Conservation (phyloP, 2,888 invertebrate species). For the Nomada fucata region DNA sequence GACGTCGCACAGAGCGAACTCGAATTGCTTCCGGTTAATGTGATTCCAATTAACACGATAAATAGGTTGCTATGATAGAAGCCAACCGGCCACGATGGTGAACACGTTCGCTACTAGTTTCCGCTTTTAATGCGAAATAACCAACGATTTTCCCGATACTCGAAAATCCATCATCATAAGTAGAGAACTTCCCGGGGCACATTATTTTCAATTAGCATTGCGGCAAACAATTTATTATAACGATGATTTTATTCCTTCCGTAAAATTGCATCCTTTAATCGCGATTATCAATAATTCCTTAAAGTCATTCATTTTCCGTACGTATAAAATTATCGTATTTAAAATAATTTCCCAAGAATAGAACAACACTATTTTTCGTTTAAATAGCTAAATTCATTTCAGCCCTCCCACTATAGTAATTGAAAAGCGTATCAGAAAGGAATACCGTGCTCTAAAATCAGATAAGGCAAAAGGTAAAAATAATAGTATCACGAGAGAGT, state of each 20-base stretch:
- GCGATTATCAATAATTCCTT: not conserved
- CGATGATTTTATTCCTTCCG: conserved; percentile 15
- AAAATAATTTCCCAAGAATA: not conserved
- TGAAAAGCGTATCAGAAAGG: not conserved
- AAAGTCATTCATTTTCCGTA: too few relatives aligned
- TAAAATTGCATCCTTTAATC: conserved; percentile 10
- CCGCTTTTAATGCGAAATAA: not conserved
- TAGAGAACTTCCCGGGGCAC: conserved; percentile 21
- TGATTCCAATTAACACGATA: conserved; percentile 69
- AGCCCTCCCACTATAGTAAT: not conserved
- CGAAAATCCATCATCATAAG: conserved; percentile 8
- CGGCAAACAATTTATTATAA: conserved; percentile 13
- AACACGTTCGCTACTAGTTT: conserved; percentile 26
- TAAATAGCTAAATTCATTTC: too few relatives aligned
- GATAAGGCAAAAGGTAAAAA: conserved; percentile 9
- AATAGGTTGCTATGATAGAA: conserved; percentile 62
- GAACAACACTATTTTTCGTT: not conserved
- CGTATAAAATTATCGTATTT: not conserved
- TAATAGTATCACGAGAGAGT: conserved; percentile 16
- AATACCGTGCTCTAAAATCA: not conserved
- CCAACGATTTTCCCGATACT: conserved; percentile 1
- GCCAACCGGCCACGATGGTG: conserved; percentile 18
- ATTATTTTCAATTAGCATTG: conserved; percentile 16
- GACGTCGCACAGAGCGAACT: conserved; percentile 44
- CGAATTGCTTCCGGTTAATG: conserved; percentile 66